A percentile compares a stretch with the other conserved stretches of the same genome.
These are phyloP conservation scores for Sylvilagus bachmani DNA, from an alignment of 2,113 vertebrate genomes.

Conservation along the genomic window DNA sequence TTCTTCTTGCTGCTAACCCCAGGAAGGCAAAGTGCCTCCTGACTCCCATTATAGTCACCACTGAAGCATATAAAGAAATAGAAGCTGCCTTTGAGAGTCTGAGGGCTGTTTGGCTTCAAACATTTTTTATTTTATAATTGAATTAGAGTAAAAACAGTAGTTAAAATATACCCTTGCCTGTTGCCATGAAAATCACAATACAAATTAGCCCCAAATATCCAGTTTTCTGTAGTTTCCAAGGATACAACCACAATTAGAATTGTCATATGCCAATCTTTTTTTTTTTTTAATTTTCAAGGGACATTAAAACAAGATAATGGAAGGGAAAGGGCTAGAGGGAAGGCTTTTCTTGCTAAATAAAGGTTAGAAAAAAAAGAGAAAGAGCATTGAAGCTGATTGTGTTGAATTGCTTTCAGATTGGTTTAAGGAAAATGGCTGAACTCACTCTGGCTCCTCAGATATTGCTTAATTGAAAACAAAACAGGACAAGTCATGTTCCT, in stretches of 20 bases:
- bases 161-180: slow-evolving; percentile 73
- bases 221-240: slow-evolving; percentile 69
- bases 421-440: slow-evolving; percentile 20
- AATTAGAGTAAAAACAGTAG: slow-evolving; percentile 72
- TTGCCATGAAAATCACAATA: slow-evolving; percentile 66
- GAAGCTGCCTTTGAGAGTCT: background rate
- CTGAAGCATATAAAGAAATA: slow-evolving; percentile 37
- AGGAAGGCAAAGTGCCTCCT: background rate
- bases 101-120: slow-evolving; percentile 58
- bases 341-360: slow-evolving; percentile 14
- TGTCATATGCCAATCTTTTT: slow-evolving; percentile 46
- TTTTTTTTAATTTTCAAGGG: background rate
- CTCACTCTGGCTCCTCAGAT: background rate
- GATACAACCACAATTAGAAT: slow-evolving; percentile 53
- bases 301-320: slow-evolving; percentile 27
- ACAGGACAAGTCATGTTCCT: background rate
- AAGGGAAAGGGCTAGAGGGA: background rate
- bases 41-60: background rate
- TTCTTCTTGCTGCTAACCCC: background rate
- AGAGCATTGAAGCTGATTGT: background rate
- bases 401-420: slow-evolving; percentile 17
- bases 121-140: slow-evolving; percentile 72
- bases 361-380: background rate
- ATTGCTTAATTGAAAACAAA: slow-evolving; percentile 26
- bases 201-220: slow-evolving; percentile 62